Base-by-base conservation (phyloP, 2,797 vertebrate genomes). In the Scyliorhinus canicula region DNA sequence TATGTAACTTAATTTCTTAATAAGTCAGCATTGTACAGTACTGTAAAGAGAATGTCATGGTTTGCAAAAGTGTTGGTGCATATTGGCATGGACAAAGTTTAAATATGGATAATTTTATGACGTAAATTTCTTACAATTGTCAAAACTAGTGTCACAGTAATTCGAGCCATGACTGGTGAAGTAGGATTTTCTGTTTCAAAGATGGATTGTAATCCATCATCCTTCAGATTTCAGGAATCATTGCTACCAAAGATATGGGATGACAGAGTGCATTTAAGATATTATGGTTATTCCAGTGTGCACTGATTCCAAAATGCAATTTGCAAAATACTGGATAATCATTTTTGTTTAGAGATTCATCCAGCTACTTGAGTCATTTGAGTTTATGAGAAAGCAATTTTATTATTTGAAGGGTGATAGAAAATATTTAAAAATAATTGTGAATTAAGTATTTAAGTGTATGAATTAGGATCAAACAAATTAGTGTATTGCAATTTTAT, bases 351-450 rank as follows among this genome's bases (percentile, higher is more conserved):
- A 44, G 35, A 52, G 47, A 71, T 74, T n/a, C 50, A 74, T 50
- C 91, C 63, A 93, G 40, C 71, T 90, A 57, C 55, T 90, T 69
- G 8, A 52, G 44, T 91, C 88, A 91, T 71, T 93, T 94, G 67
- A 91, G 60, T n/a, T 94, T 94, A 94, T 94, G 74, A n/a, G n/a
- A 55, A 74, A 94, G 50, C 47, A 55, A 52, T 94, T 94, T 94
- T 74, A 52, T 94, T 94, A 12, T 94, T 93, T 50, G 31, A 94
- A 74, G 14, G 31, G 47, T 31, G 52, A 94, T 93, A 74, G 11
- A 47, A 74, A 55, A 50, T 52, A 69, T 94, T 94, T 94, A 55
- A 1, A 94, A 94, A 16, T 50, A 0, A 50, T 74, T 69, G 14
- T 71, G 93, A n/a, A 74, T 93, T 28, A 74, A 94, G 74, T 94